phyloP scores from a whole-genome alignment of 2,888 invertebrate species.

The Parthenolecanium corni region DNA sequence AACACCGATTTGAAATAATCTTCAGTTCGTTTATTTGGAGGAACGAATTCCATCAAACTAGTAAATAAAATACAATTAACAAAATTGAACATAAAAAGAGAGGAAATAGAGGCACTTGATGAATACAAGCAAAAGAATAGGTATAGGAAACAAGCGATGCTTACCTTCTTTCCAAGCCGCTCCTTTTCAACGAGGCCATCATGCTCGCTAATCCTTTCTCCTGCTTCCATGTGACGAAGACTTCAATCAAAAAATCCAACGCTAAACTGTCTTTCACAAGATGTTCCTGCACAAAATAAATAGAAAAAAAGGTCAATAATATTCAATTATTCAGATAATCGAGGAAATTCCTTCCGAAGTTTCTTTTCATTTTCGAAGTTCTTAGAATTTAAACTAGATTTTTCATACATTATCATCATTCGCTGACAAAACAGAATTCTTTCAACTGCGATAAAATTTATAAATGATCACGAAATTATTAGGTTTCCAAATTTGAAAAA shows the following conservation, averaged over 20 bases:
- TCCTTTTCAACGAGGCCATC: conserved; percentile 74
- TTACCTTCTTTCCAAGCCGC: conserved; percentile 56
- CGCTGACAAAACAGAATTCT: too few species aligned
- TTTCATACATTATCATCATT: too few species aligned
- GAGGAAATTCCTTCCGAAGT: neutral
- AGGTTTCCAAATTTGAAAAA: too few species aligned
- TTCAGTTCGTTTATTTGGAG: conserved; percentile 83
- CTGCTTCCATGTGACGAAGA: conserved; percentile 80
- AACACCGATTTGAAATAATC: conserved; percentile 72
- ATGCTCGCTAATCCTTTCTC: conserved; percentile 79
- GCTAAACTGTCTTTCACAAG: conserved; percentile 87
- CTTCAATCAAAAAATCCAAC: conserved; percentile 83
- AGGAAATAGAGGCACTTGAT: too few species aligned
- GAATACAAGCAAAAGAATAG: neutral
- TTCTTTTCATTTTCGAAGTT: neutral
- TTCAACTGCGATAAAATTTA: too few species aligned
- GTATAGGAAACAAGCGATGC: neutral
- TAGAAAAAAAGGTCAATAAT: too few species aligned
- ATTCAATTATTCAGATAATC: too few species aligned
- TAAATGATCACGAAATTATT: too few species aligned
- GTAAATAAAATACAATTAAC: neutral
- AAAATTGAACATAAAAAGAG: neutral
- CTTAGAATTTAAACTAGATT: neutral
- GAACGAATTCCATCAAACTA: conserved; percentile 88
- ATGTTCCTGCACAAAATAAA: conserved; percentile 60